phyloP scores from a whole-genome alignment of 2,113 vertebrate species.

The Columbina picui region DNA sequence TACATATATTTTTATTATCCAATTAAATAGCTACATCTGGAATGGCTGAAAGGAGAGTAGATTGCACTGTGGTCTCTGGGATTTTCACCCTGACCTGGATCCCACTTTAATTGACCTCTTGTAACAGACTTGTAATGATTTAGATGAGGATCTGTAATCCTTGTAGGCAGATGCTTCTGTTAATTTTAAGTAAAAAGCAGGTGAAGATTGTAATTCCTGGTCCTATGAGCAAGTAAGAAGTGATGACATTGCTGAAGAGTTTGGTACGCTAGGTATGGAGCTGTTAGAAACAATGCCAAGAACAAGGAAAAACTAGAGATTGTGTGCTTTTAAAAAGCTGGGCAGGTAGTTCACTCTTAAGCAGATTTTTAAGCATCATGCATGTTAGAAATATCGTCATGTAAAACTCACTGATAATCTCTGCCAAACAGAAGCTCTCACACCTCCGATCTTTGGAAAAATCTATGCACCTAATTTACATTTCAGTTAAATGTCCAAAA shows the following conservation, averaged over 20 bases:
- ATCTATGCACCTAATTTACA: neutral
- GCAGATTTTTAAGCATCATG: neutral
- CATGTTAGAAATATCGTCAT: neutral
- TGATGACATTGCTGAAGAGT: neutral
- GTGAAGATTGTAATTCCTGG: neutral
- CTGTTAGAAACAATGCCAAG: neutral
- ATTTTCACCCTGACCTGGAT: neutral
- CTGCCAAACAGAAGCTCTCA: neutral
- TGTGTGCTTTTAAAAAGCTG: neutral
- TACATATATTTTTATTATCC: neutral
- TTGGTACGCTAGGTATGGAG: neutral
- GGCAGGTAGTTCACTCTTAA: neutral
- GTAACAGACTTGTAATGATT: neutral
- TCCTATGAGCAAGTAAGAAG: neutral
- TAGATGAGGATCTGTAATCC: neutral
- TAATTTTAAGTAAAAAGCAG: neutral
- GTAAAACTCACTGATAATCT: neutral
- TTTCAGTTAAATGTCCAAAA: neutral
- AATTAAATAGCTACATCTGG: neutral
- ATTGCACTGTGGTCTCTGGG: neutral
- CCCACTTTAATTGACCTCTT: neutral
- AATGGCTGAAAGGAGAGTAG: neutral
- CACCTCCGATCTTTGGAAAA: neutral
- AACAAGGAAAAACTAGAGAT: neutral
- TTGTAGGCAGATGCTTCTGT: neutral